Evolutionary conservation across 2,888 invertebrate genomes (phyloP), one percentile per base, ranked within the genome.

Genomic region (Metalampra italica): DNA sequence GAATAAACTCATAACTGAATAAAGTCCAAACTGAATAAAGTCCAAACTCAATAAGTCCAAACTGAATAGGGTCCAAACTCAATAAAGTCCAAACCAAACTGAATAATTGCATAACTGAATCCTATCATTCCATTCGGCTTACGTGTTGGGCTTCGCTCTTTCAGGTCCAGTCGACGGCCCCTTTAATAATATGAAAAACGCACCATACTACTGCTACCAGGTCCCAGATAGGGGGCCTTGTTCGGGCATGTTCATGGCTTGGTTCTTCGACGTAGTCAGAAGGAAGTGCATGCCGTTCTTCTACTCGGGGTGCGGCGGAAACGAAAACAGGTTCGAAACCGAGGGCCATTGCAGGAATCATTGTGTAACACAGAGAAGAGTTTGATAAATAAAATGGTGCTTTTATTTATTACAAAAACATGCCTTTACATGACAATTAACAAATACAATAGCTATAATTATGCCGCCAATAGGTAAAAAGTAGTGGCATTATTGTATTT

Each of bases 261-360:
- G 82, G 75, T 89, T 84, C 70, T 87, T 61, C 60, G 88, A 89
- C 52, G 43, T 87, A 0, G 69, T 86, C 7, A 66, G 78, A 51
- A 68, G 87, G 30, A 59, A 70, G 49, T 88, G 88, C 53, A 72
- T 77, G 75, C 78, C 75, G 4, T 84, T 88, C 82, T 68, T 82
- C 51, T 88, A 86, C 54, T 87, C 88, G 0, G 88, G 88, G 0
- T 88, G 88, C 51, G 87, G 88, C 0, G 88, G 88, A 12, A 89
- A 88, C 47, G 83, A 83, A 50, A 89, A 89, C 54, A 69, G 78
- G 56, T 88, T 87, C 49, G 29, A 46, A 0, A 69, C 55, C 36
- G 57, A 73, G 55, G 59, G 52, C 0, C 53, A 66, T 0, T 88
- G 88, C 61, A 50, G 64, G n/a, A 57, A 62, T 13, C 69, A 74